Conservation (phyloP, 2,113 vertebrate species). For the Ardeotis arabs region DNA sequence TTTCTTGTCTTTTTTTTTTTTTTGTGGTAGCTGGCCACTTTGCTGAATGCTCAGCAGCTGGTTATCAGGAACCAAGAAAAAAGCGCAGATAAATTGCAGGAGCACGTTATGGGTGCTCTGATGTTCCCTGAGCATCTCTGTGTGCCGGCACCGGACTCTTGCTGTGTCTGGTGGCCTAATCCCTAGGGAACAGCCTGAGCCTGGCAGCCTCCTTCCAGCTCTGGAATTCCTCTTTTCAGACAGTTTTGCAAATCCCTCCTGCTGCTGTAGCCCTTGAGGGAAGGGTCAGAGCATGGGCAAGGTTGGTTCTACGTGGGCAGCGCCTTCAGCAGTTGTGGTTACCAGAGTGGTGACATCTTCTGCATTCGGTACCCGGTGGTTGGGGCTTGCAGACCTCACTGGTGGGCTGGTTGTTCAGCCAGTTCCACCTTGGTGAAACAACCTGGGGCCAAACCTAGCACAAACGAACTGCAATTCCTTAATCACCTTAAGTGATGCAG, state of each 20-base stretch:
- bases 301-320: background rate
- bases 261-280: background rate
- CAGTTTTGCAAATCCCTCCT: background rate
- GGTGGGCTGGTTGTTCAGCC: background rate
- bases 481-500: background rate
- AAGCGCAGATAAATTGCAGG: rapidly evolving
- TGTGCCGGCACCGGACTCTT: rapidly evolving
- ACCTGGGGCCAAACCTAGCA: background rate
- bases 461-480: background rate
- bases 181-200: background rate
- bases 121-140: background rate
- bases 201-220: background rate
- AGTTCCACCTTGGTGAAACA: background rate
- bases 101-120: background rate
- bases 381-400: background rate
- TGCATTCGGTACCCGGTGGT: rapidly evolving
- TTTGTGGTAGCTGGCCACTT: background rate
- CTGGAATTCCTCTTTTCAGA: background rate
- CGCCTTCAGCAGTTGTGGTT: background rate
- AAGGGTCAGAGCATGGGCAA: background rate
- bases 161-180: too few relatives aligned
- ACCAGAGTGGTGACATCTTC: background rate
- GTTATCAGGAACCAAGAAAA: rapidly evolving
- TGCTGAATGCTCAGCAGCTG: background rate
- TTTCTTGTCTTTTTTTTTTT: rapidly evolving